A percentile compares a stretch with the other conserved stretches of the same genome.
Evolutionary conservation across 2,113 vertebrate species (phyloP).

Genomic region (Setophaga kirtlandii): DNA sequence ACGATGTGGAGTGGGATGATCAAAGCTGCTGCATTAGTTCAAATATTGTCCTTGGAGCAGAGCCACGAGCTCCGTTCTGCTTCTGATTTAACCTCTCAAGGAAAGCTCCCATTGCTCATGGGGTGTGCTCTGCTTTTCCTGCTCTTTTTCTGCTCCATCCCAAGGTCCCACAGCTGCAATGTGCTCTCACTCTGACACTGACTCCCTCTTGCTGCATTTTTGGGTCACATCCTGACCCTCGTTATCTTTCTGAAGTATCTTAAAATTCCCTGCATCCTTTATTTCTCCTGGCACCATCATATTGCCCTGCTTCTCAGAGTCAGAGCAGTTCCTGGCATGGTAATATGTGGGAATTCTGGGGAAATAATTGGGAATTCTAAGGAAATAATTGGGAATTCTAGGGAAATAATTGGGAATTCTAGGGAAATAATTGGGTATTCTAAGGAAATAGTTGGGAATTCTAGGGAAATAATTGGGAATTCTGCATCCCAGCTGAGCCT

Average conservation of each 20-base stretch:
- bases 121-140: not conserved
- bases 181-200: accelerated
- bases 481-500: not conserved
- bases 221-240: not conserved
- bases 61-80: not conserved
- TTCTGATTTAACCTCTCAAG: not conserved
- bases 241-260: not conserved
- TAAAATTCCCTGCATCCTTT: not conserved
- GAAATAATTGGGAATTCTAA: not conserved
- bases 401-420: too few species aligned
- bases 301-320: not conserved
- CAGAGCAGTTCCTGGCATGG: accelerated
- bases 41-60: slow-evolving; percentile 6
- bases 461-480: not conserved
- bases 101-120: not conserved
- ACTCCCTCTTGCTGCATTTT: not conserved
- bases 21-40: not conserved
- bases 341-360: not conserved
- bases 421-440: too few species aligned
- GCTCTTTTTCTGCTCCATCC: not conserved
- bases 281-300: not conserved
- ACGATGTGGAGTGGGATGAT: not conserved
- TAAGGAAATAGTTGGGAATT: too few species aligned
- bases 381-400: not conserved
- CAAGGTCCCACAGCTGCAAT: accelerated